Evolutionary conservation across 92 coral and sea anemone species (phyloP), one percentile per base, ranked within the genome.

Genomic region (Epizoanthus rinbou): DNA sequence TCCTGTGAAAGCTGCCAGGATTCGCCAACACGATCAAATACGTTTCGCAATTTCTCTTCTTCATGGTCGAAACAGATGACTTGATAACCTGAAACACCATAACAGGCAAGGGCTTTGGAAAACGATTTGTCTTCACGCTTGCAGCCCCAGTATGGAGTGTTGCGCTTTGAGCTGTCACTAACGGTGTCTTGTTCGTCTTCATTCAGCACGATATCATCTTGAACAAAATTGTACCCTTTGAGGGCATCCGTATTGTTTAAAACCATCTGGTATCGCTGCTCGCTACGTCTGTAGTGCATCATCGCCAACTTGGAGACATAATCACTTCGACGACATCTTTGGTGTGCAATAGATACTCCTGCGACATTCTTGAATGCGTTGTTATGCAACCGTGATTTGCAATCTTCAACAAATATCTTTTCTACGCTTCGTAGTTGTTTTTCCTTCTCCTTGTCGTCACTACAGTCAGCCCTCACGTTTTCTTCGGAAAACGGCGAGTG

Each of bases 81-180:
- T 67, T 81, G 87, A 39, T 80, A 89, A 47, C 92, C 89, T 80
- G 56, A 65, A 28, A 81, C 85, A 56, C 92, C 92, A 62, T 84
- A 45, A 24, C 80, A 65, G 4, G 56, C 57, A 18, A 89, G 82
- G 2, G 92, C 92, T 14, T 64, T 80, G 31, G 68, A 57, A 39
- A 89, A 85, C 3, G 92, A 85, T 67, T 75, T 86, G 31, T 85
- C 67, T 68, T 28, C 66, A 18, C 78, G 4, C 43, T 23, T 81
- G 24, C 45, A 39, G 16, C 85, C 85, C 19, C 28, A n/a, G 88
- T 71, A 80, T 19, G 82, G 92, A 5, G 73, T 64, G 31, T 89
- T 83, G 2, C 87, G 76, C 64, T 63, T 76, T 19, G 21, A 28
- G 24, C 23, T 2, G 19, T 86, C 71, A 22, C 18, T 2, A 8